A percentile compares a stretch with the other conserved stretches of the same genome.
Evolutionary conservation across 2,888 invertebrate species (phyloP).

Genomic region (Pammene aurita): DNA sequence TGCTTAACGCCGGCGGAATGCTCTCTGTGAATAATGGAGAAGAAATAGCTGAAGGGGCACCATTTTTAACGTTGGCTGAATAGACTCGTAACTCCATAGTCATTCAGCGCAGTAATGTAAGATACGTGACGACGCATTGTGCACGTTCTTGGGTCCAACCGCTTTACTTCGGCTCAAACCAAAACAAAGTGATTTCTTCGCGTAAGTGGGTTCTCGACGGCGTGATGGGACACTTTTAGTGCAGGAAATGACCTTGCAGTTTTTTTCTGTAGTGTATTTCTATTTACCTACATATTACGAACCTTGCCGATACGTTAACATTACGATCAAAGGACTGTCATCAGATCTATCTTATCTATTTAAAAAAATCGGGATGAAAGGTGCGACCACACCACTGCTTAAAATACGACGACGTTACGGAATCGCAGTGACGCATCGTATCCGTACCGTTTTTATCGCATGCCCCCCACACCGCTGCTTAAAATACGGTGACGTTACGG

Average conservation of each 20-base stretch:
- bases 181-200: conserved; percentile 45
- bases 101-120: conserved; percentile 67
- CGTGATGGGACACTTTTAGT: conserved; percentile 14
- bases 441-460: too few species aligned
- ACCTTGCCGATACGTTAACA: neutral
- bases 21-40: conserved; percentile 67
- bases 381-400: too few species aligned
- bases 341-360: too few species aligned
- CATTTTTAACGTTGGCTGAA: conserved; percentile 66
- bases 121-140: conserved; percentile 56
- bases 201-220: conserved; percentile 6
- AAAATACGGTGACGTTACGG: too few species aligned
- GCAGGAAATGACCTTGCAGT: neutral
- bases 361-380: too few species aligned
- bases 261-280: neutral
- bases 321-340: too few species aligned
- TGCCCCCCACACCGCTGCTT: too few species aligned
- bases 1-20: conserved; percentile 46
- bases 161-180: conserved; percentile 51
- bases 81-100: conserved; percentile 69
- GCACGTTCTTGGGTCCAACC: conserved; percentile 56
- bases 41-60: conserved; percentile 66
- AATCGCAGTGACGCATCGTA: too few species aligned
- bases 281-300: neutral
- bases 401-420: too few species aligned